phyloP scores from a whole-genome alignment of 53 echinoderm and acorn worm genomes.

The Crossaster papposus region DNA sequence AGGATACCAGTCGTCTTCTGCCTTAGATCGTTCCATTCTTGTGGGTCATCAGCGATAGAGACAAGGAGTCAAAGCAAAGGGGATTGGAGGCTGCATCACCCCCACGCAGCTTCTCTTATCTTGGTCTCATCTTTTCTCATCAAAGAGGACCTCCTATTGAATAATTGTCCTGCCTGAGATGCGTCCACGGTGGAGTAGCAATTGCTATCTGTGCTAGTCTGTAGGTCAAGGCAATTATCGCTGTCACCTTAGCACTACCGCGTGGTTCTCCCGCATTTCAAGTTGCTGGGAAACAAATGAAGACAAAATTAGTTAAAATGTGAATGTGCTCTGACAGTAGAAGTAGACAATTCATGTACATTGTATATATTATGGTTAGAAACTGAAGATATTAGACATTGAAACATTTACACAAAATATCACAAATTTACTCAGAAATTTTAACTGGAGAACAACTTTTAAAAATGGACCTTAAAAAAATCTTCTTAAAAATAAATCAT shows the following conservation, averaged over 20 bases:
- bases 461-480: no score
- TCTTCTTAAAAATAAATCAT: no score
- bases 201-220: not conserved
- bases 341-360: no score
- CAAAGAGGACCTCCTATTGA: conserved; percentile 18
- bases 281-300: conserved; percentile 74
- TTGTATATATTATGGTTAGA: no score
- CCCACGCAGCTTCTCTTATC: not conserved
- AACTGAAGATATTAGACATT: no score
- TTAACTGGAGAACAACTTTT: no score
- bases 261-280: conserved; percentile 86
- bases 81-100: no score
- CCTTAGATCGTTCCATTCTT: not conserved
- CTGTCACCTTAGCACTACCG: conserved; percentile 90
- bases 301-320: not conserved
- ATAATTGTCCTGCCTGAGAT: not conserved
- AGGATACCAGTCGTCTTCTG: not conserved
- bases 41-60: not conserved
- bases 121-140: not conserved
- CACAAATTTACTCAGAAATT: no score
- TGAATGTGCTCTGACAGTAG: no score
- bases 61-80: not conserved
- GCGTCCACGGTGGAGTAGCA: not conserved
- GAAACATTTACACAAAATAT: no score
- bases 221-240: not conserved